Evolutionary conservation across 2,113 vertebrate species (phyloP).

Genomic region (Microcebus lehilahytsara): DNA sequence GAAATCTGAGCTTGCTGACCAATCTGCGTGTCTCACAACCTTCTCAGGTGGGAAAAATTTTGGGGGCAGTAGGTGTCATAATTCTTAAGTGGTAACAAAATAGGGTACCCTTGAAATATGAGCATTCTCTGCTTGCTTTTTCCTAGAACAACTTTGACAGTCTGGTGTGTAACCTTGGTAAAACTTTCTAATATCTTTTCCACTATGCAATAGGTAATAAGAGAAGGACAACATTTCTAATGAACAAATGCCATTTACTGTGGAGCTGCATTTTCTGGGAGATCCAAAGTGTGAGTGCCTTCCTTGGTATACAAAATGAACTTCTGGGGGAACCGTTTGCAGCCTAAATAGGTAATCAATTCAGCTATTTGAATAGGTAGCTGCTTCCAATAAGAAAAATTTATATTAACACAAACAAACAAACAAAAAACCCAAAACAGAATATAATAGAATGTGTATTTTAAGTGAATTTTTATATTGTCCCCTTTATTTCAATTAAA

Average conservation of each 20-base stretch:
- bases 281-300: neutral
- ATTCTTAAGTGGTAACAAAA: slow-evolving; percentile 35
- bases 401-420: slow-evolving; percentile 27
- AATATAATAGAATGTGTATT: neutral
- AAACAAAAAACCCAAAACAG: neutral
- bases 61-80: neutral
- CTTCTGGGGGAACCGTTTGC: neutral
- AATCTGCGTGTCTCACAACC: slow-evolving; percentile 49
- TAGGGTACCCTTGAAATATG: neutral
- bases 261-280: neutral
- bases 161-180: neutral
- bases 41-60: neutral
- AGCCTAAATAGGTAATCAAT: neutral
- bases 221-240: slow-evolving; percentile 22
- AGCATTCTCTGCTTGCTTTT: slow-evolving; percentile 7
- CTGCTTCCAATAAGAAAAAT: neutral
- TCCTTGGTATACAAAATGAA: neutral
- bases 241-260: neutral
- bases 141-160: neutral
- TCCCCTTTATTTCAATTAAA: slow-evolving; percentile 4
- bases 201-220: neutral
- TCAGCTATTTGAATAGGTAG: neutral
- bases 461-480: neutral
- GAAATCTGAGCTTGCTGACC: slow-evolving; percentile 45
- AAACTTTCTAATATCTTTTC: neutral